Percentiles rank a stretch among this genome's conserved stretches.
Conservation (phyloP, 30 jellyfish, hydroid and myxozoan species). For the Euphysa ruthae region DNA sequence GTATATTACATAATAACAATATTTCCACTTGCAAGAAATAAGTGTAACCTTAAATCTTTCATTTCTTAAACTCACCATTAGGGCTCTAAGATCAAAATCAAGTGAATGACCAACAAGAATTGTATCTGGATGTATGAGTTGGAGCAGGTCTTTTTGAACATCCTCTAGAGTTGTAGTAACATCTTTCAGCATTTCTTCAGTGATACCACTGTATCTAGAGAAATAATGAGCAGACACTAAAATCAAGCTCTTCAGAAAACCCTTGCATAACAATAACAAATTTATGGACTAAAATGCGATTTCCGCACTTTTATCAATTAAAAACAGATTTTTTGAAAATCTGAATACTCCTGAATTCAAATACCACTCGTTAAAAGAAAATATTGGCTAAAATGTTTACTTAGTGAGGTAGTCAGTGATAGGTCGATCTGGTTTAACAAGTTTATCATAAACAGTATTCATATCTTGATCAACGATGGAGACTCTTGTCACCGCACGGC, state of each 20-base stretch:
- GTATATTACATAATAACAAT: not conserved
- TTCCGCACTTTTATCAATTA: too few species aligned
- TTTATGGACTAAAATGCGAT: not conserved
- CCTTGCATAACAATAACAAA: not conserved
- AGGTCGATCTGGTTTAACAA: conserved; percentile 62
- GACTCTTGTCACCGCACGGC: conserved; percentile 52
- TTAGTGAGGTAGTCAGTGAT: conserved; percentile 65
- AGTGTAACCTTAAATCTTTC: too few species aligned
- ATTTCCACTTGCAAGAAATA: too few species aligned
- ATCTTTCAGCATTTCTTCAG: conserved; percentile 45
- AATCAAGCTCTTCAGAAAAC: too few species aligned
- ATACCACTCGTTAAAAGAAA: too few species aligned
- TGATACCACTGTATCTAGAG: conserved; percentile 80
- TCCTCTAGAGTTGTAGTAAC: conserved; percentile 53
- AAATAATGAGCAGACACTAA: not conserved
- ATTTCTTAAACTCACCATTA: too few species aligned
- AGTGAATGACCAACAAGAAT: conserved; percentile 78
- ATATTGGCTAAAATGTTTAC: conserved; percentile 10
- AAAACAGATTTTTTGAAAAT: too few species aligned
- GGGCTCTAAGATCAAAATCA: conserved; percentile 56
- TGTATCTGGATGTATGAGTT: conserved; percentile 41
- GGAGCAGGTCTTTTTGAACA: conserved; percentile 50
- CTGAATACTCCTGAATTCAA: too few species aligned
- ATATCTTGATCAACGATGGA: conserved; percentile 54
- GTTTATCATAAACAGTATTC: conserved; percentile 64